Evolutionary conservation across 1,140 invertebrate genomes (phyloP), one percentile per base, ranked within the genome.

Genomic region (Druon quercuslanigerum): DNA sequence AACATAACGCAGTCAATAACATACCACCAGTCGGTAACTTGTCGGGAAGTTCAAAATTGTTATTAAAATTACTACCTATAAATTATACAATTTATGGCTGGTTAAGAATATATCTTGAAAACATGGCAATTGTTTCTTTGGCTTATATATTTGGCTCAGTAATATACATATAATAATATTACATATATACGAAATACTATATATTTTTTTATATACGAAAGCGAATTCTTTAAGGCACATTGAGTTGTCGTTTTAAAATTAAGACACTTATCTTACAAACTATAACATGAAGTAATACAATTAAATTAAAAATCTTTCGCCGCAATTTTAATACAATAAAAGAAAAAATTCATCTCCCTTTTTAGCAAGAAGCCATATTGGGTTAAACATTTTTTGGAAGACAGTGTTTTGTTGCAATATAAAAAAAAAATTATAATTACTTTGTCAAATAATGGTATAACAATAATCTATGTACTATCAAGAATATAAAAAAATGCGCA

Each of bases 111-210:
- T 46, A 46, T 46, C 11, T 46, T 46, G 7, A 40, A 33, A 20
- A n/a, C 25, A 8, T 40, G n/a, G 16, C 40, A 14, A 60, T 33
- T 78, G 80, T 83, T 84, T 87, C 78, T 82, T 87, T 88, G 86
- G 82, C 79, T 89, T 89, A 87, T 90, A 90, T 87, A 91, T 90
- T 90, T 85, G 82, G 79, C 87, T 86, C 77, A 83, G 74, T 79
- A 79, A 86, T 87, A 88, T 85, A 86, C 82, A 84, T 83, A 85
- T 86, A 85, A 84, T 4, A 78, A 85, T 76, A 78, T 76, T 81
- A 81, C 78, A 83, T 78, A 79, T 40, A 80, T 81, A 74, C 52
- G 75, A 66, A 56, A 76, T 77, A 74, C 73, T 74, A 80, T 77
- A 82, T 71, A 77, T 77, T 51, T 83, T 78, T 83, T 77, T 75